Base-by-base conservation (phyloP, 1,140 invertebrate species). In the Pollicipes pollicipes region DNA sequence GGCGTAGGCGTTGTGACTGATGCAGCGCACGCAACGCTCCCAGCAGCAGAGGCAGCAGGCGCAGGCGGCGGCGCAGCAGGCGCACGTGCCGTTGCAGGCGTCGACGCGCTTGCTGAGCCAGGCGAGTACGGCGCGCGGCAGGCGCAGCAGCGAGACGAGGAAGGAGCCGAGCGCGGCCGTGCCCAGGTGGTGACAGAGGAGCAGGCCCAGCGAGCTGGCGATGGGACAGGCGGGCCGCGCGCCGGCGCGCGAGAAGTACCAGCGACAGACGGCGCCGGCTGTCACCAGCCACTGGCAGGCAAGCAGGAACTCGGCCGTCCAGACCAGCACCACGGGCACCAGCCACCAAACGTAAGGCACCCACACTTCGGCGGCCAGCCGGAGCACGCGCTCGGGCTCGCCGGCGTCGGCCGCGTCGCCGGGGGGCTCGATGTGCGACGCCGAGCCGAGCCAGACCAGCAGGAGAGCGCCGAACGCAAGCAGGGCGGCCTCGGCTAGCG, bases 281-380 rank as follows among this genome's bases (percentile, higher is more conserved):
- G 95, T 87, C 6, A 92, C 88, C 85, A 95, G 91, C 77, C 91
- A 88, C 79, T 95, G 91, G 78, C 91, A 94, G 35, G 89, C 90
- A 74, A 93, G 86, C 74, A 95, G 93, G 77, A 95, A 95, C 81
- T 95, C 91, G 28, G 89, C 88, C 0, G 87, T 87, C 93, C 92
- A 95, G 70, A 96, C 85, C 0, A 95, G 81, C 29, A 90, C 91
- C 68, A 95, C 87, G 24, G 95, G 82, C 78, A 93, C 92, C 71
- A 93, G 85, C 90, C 91, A 95, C 88, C 92, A 94, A 71, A 82
- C 75, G 72, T 89, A 89, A 75, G 88, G 88, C 27, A 94, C 86
- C 83, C 88, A 90, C 63, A 83, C 83, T 26, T 84, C 83, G 76
- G 90, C 86, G 70, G 83, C 79, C 77, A 87, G 91, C 73, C 88